Evolutionary conservation across 2,888 invertebrate genomes (phyloP), one percentile per base, ranked within the genome.

Genomic region (Trachelus iudaicus): DNA sequence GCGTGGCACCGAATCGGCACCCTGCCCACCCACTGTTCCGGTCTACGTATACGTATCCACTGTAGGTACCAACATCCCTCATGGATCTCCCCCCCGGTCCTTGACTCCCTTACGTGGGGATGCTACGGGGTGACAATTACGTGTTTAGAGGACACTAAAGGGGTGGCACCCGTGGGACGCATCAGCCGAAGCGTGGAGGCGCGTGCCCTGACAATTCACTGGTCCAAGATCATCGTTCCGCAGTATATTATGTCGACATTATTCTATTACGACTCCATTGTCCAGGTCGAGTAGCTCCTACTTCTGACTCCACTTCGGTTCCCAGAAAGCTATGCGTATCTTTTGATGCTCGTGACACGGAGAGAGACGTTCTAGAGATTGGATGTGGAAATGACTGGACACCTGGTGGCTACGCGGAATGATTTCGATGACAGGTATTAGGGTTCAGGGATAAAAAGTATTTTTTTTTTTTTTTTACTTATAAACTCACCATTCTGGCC

Each of bases 111-210:
- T 56, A 23, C 56, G 23, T 56, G 56, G 23, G 56, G 56, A 56
- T 56, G 56, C 56, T 56, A 75, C 83, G 87, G 86, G 88, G 88
- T 86, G 89, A 89, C 89, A 89, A 89, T 89, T 89, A 89, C 87
- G 86, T 87, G 89, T 89, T 89, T 89, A 89, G 86, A 85, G 84
- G 83, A 83, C 83, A 87, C 87, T 87, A 84, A 87, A 86, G 87
- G 82, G 84, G 81, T 84, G 81, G 82, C 81, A 86, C 86, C 87
- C 89, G 88, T 88, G 89, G 88, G 89, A 89, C 84, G 83, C 83
- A 77, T 82, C 84, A 83, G 56, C 81, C 80, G 85, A 84, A 83
- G 81, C 84, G 85, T 86, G 84, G 79, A 84, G 85, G 81, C 88
- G 85, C 87, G 88, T 88, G 88, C 87, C 87, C 77, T 71, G 82